These are phyloP conservation scores for Betta splendens DNA, from an alignment of 2,797 vertebrate genomes.

Conservation along the genomic window DNA sequence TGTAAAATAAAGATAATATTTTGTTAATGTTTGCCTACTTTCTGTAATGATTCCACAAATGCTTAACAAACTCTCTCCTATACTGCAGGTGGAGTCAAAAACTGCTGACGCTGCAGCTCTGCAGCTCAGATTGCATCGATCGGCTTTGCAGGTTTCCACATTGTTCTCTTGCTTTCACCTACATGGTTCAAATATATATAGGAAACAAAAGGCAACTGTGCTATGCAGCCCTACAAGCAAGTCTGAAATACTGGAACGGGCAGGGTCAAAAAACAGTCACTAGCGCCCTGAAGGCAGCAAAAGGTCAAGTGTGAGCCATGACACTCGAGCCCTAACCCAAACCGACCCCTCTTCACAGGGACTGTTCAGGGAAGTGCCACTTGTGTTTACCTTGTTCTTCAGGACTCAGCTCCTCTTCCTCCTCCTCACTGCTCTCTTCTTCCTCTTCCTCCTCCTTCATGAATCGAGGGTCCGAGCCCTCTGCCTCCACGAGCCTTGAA, in stretches of 20 bases:
- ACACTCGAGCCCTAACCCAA: slow-evolving; percentile 23
- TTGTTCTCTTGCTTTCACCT: slow-evolving; percentile 3
- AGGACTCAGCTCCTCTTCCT: slow-evolving; percentile 90
- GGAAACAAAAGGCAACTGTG: neutral
- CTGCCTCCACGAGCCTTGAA: slow-evolving; percentile 87
- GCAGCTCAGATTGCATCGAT: slow-evolving; percentile 11
- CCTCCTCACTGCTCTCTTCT: slow-evolving; percentile 89
- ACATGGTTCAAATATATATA: slow-evolving; percentile 16
- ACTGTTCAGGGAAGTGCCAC: neutral
- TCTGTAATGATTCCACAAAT: neutral
- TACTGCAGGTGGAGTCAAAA: slow-evolving; percentile 6
- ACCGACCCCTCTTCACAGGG: slow-evolving; percentile 17
- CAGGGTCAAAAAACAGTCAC: slow-evolving; percentile 32
- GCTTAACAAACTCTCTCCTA: neutral
- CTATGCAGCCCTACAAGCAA: neutral
- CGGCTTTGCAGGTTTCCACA: neutral
- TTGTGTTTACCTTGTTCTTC: slow-evolving; percentile 87
- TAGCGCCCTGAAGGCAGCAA: slow-evolving; percentile 19
- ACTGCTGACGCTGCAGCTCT: slow-evolving; percentile 24
- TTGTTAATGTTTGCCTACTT: neutral
- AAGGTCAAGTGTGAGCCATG: slow-evolving; percentile 24
- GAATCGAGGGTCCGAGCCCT: slow-evolving; percentile 85
- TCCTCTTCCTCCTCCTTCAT: slow-evolving; percentile 76
- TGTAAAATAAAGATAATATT: too few species aligned
- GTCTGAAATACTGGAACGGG: neutral